Percentiles rank a stretch among this genome's conserved stretches.
Evolutionary conservation across 2,888 invertebrate genomes (phyloP).

Genomic region (Cephus runcator): DNA sequence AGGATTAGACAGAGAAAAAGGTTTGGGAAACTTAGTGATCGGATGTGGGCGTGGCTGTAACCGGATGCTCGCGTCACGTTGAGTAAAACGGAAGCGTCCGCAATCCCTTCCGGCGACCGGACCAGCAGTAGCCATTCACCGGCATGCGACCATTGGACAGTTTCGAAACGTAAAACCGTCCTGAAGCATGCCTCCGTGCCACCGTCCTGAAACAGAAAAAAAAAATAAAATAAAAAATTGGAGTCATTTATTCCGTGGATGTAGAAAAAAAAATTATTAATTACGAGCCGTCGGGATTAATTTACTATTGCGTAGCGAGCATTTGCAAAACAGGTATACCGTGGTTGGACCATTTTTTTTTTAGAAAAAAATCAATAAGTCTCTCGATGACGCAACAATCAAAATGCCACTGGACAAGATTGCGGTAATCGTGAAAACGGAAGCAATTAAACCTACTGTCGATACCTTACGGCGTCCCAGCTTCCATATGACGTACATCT

Average conservation of each 20-base stretch:
- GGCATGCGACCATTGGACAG: slow-evolving; percentile 70
- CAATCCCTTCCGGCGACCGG: slow-evolving; percentile 72
- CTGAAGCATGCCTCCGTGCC: slow-evolving; percentile 71
- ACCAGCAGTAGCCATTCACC: slow-evolving; percentile 75
- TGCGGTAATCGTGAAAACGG: not conserved
- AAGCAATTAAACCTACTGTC: not conserved
- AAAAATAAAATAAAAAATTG: not conserved
- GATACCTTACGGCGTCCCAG: not conserved
- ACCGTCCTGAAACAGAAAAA: slow-evolving; percentile 67
- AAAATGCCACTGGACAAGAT: not conserved
- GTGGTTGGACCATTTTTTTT: not conserved
- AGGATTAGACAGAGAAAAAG: slow-evolving; percentile 45
- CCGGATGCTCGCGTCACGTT: slow-evolving; percentile 69
- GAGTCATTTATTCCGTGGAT: not conserved
- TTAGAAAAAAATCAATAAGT: not conserved
- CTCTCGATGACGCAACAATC: not conserved
- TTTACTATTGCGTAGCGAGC: not conserved
- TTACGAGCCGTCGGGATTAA: not conserved
- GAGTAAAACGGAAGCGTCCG: slow-evolving; percentile 73
- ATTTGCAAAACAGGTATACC: not conserved
- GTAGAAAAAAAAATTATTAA: not conserved
- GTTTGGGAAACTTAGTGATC: slow-evolving; percentile 39
- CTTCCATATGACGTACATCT: not conserved
- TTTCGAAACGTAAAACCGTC: slow-evolving; percentile 70
- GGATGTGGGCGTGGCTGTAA: slow-evolving; percentile 48